phyloP scores from a whole-genome alignment of 2,113 vertebrate species.

The Pachyramphus minor region DNA sequence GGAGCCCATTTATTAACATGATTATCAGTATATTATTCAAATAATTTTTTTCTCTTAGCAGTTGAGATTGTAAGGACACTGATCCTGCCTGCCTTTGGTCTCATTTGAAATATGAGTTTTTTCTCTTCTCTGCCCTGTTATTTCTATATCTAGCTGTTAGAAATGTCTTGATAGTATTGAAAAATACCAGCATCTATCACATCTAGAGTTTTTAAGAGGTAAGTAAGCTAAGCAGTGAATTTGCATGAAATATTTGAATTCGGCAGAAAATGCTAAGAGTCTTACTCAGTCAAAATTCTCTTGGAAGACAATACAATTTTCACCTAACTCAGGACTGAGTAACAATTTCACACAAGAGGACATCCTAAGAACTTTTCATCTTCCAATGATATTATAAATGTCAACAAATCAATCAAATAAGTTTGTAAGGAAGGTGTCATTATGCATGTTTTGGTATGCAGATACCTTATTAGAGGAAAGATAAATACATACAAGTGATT shows the following conservation, averaged over 20 bases:
- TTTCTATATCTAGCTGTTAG: background rate
- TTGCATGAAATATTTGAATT: background rate
- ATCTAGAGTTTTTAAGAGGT: background rate
- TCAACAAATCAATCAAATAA: background rate
- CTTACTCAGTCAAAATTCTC: background rate
- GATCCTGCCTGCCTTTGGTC: background rate
- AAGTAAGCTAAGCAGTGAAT: background rate
- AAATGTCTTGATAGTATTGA: background rate
- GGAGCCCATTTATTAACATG: background rate
- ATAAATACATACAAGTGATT: background rate
- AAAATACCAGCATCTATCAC: background rate
- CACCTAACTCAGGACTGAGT: background rate
- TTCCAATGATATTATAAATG: background rate
- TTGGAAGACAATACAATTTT: background rate
- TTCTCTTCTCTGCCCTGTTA: background rate
- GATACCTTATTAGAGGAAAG: background rate
- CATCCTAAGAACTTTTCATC: background rate
- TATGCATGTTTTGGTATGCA: background rate
- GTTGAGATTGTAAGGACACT: background rate
- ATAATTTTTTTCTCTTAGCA: background rate
- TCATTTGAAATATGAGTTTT: background rate
- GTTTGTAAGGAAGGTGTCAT: background rate
- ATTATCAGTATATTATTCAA: background rate
- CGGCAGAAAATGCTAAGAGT: background rate
- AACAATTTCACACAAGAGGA: background rate